These are phyloP conservation scores for Salmo trutta DNA, from an alignment of 2,797 vertebrate genomes.

Conservation along the genomic window DNA sequence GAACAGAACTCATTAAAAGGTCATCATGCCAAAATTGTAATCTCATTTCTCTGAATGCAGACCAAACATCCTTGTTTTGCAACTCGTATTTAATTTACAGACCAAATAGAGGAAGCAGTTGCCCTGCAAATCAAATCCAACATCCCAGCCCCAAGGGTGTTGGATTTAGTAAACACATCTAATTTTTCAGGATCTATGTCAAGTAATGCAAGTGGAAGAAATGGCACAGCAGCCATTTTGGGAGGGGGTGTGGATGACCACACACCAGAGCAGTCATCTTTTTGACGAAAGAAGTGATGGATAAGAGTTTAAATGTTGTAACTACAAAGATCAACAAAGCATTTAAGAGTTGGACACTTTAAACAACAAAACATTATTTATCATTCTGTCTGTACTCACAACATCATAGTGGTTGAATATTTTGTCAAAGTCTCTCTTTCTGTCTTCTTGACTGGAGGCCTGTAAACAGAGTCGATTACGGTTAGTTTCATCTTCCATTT, in stretches of 20 bases:
- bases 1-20: not conserved
- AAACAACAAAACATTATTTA: too few species aligned
- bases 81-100: not conserved
- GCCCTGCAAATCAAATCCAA: not conserved
- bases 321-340: too few species aligned
- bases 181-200: too few species aligned
- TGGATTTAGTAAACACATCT: too few species aligned
- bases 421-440: slow-evolving; percentile 92
- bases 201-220: too few species aligned
- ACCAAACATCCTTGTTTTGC: not conserved
- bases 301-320: too few species aligned
- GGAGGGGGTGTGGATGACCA: too few species aligned
- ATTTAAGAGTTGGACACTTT: too few species aligned
- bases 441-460: slow-evolving; percentile 85
- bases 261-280: too few species aligned
- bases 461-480: slow-evolving; percentile 40
- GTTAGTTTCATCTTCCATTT: not conserved
- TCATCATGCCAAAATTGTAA: not conserved
- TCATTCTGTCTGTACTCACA: slow-evolving; percentile 74
- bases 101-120: slow-evolving; percentile 11
- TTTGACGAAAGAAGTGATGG: too few species aligned
- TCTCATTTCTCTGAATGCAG: not conserved
- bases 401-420: slow-evolving; percentile 95
- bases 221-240: too few species aligned
- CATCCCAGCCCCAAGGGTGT: not conserved